A percentile compares a stretch with the other conserved stretches of the same genome.
Evolutionary conservation across 2,888 invertebrate genomes (phyloP).

Genomic region (Teleogryllus oceanicus): DNA sequence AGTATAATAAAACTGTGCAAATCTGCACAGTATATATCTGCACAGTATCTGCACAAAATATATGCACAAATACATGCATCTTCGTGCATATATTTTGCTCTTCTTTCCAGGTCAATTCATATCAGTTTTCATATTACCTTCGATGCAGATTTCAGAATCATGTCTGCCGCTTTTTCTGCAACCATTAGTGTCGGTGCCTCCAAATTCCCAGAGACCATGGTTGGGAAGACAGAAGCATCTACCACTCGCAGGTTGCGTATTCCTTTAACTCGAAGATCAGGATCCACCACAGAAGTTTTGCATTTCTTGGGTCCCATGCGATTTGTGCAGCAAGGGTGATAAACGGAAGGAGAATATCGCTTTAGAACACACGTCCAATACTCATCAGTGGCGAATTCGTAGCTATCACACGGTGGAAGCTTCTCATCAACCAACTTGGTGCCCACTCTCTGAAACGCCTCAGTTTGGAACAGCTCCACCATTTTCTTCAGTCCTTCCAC

Average conservation of each 20-base stretch:
- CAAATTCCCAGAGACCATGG: neutral
- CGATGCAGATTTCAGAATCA: neutral
- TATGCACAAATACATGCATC: too few species aligned
- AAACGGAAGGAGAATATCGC: neutral
- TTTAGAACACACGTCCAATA: neutral
- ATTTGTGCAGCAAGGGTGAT: neutral
- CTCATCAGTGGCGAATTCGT: neutral
- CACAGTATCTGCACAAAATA: too few species aligned
- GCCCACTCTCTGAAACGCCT: neutral
- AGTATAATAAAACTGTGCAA: too few species aligned
- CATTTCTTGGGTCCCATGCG: neutral
- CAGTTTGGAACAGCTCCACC: neutral
- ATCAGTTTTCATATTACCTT: too few species aligned
- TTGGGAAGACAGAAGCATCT: neutral
- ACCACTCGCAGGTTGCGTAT: neutral
- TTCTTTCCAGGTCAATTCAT: too few species aligned
- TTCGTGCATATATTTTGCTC: too few species aligned
- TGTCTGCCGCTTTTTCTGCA: neutral
- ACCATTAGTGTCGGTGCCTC: neutral
- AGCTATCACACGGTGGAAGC: neutral
- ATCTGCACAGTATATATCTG: too few species aligned
- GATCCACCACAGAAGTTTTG: neutral
- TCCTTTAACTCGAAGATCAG: neutral
- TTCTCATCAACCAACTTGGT: neutral
- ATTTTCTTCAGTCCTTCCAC: neutral